These are phyloP conservation scores for Apostichopus californicus DNA, from an alignment of 35 echinoderm and acorn worm genomes.

Conservation along the genomic window DNA sequence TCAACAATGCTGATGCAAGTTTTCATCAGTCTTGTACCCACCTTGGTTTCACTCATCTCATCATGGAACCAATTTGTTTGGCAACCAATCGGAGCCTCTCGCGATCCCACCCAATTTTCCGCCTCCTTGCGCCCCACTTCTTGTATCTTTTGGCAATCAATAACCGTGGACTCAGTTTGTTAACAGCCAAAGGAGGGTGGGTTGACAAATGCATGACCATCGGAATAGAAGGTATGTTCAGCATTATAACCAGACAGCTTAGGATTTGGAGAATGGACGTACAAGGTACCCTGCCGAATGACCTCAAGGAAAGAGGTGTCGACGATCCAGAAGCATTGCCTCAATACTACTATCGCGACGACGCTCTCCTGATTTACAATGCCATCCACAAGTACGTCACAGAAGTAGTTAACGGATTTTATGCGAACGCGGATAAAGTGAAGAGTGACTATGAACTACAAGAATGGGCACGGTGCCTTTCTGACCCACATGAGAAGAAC, in stretches of 20 bases:
- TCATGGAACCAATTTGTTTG: slow-evolving; percentile 58
- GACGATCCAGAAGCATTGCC: slow-evolving; percentile 66
- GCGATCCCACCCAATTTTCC: slow-evolving; percentile 69
- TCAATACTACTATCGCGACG: slow-evolving; percentile 79
- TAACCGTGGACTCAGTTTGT: background rate
- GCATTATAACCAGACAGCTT: slow-evolving; percentile 6
- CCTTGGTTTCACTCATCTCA: slow-evolving; percentile 71
- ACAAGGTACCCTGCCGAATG: slow-evolving; percentile 71
- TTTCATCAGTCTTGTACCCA: slow-evolving; percentile 73
- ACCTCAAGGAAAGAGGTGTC: slow-evolving; percentile 70
- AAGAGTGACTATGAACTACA: slow-evolving; percentile 67
- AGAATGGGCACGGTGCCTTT: slow-evolving; percentile 53
- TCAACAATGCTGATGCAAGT: slow-evolving; percentile 83
- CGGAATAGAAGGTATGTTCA: slow-evolving; percentile 56
- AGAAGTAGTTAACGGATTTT: slow-evolving; percentile 48
- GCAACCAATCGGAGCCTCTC: slow-evolving; percentile 63
- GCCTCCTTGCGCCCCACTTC: slow-evolving; percentile 73
- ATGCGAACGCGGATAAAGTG: slow-evolving; percentile 39
- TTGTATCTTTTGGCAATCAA: slow-evolving; percentile 66
- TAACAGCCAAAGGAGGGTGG: slow-evolving; percentile 60
- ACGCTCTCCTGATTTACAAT: slow-evolving; percentile 63
- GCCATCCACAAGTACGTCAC: slow-evolving; percentile 65
- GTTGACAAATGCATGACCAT: slow-evolving; percentile 68
- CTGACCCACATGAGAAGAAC: background rate
- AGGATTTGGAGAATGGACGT: slow-evolving; percentile 65